Conservation (phyloP, 1,140 invertebrate genomes). For the Leptinotarsa undecemlineata region DNA sequence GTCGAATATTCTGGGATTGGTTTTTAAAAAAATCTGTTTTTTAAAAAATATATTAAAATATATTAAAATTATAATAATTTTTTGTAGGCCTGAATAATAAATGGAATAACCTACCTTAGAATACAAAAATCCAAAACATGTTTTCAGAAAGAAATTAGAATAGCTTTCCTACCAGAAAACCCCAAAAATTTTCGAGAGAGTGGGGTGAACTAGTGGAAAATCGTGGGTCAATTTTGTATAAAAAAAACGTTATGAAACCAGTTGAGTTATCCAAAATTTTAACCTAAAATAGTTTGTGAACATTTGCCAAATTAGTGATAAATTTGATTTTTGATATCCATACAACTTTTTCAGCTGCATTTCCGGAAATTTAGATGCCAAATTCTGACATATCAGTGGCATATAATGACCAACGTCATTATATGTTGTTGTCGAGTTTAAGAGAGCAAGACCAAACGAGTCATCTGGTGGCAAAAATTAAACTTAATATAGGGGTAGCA, state of each 20-base stretch:
- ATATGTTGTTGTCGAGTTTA: slow-evolving; percentile 50
- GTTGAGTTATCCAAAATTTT: slow-evolving; percentile 49
- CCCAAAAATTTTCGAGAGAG: no score
- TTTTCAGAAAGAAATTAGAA: no score
- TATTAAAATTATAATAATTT: no score
- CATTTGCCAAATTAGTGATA: slow-evolving; percentile 54
- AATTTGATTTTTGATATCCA: slow-evolving; percentile 52
- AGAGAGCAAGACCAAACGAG: slow-evolving; percentile 51
- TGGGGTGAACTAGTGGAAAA: no score
- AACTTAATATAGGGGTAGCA: slow-evolving; percentile 48
- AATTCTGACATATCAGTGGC: slow-evolving; percentile 50
- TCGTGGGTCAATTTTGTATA: no score
- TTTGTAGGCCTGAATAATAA: no score
- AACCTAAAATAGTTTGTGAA: slow-evolving; percentile 53
- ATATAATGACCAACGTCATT: slow-evolving; percentile 44
- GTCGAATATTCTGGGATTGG: no score
- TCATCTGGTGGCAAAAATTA: slow-evolving; percentile 52
- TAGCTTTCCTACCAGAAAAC: no score
- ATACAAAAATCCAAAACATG: no score
- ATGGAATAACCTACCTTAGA: no score
- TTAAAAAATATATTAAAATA: no score
- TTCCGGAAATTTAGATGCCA: slow-evolving; percentile 57
- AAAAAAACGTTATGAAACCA: slow-evolving; percentile 3
- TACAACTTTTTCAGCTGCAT: slow-evolving; percentile 49
- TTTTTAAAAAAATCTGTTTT: no score